phyloP scores from a whole-genome alignment of 2,888 invertebrate genomes.

The Deilephila porcellus region DNA sequence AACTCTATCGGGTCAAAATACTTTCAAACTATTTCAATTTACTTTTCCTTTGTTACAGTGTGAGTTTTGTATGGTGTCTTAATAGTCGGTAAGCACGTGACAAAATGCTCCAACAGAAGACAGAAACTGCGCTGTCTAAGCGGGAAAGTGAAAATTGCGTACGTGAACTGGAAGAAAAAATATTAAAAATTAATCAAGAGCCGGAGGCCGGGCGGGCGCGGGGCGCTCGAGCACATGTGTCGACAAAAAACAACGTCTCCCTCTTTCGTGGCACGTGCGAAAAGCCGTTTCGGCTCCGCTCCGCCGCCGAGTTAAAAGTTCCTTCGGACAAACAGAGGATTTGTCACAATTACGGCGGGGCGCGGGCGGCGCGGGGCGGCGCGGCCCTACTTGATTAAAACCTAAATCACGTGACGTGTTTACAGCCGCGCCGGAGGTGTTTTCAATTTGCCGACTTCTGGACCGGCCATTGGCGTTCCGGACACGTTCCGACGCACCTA shows the following conservation, averaged over 20 bases:
- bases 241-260: slow-evolving; percentile 81
- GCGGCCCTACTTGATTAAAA: slow-evolving; percentile 85
- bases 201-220: slow-evolving; percentile 48
- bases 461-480: slow-evolving; percentile 80
- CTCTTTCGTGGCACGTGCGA: slow-evolving; percentile 78
- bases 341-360: slow-evolving; percentile 84
- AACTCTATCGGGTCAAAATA: background rate
- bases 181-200: slow-evolving; percentile 84
- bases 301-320: slow-evolving; percentile 81
- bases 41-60: slow-evolving; percentile 3
- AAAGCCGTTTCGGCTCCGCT: slow-evolving; percentile 77
- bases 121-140: slow-evolving; percentile 62
- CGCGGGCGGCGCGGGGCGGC: slow-evolving; percentile 61
- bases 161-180: slow-evolving; percentile 84
- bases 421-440: slow-evolving; percentile 84
- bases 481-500: slow-evolving; percentile 80
- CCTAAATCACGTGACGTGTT: slow-evolving; percentile 86
- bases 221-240: slow-evolving; percentile 77
- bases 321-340: slow-evolving; percentile 85
- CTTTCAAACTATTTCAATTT: slow-evolving; percentile 1
- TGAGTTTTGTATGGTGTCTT: slow-evolving; percentile 12
- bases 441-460: slow-evolving; percentile 83
- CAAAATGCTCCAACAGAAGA: slow-evolving; percentile 33
- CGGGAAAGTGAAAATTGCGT: slow-evolving; percentile 83
- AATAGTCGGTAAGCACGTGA: slow-evolving; percentile 29